phyloP scores from a whole-genome alignment of 2,888 invertebrate genomes.

The Lamellibrachia satsuma region DNA sequence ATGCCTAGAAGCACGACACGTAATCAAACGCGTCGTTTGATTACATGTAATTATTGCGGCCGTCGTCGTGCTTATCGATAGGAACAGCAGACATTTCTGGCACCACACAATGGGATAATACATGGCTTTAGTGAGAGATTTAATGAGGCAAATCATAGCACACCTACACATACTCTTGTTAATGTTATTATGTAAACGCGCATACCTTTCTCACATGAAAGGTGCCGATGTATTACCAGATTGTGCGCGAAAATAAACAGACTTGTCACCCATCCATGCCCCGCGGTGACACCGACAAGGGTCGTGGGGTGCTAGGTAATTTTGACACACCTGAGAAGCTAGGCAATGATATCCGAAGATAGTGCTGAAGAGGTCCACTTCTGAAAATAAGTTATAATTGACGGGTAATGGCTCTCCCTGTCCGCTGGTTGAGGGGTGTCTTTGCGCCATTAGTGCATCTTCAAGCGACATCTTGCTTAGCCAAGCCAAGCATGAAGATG shows the following conservation, averaged over 20 bases:
- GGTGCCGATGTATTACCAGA: not conserved
- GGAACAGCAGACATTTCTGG: not conserved
- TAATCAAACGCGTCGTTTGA: not conserved
- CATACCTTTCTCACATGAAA: slow-evolving; percentile 5
- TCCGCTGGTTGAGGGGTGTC: not conserved
- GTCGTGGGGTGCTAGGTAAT: not conserved
- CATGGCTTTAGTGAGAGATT: not conserved
- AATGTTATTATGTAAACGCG: not conserved
- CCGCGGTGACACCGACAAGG: not conserved
- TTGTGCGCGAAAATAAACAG: not conserved
- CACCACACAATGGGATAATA: not conserved
- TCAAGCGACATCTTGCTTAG: not conserved
- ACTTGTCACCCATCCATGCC: slow-evolving; percentile 1
- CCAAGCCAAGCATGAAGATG: not conserved
- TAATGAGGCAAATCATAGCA: slow-evolving; percentile 10
- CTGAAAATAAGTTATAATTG: not conserved
- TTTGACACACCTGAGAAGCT: not conserved
- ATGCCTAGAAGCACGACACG: slow-evolving; percentile 5
- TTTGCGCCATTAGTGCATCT: not conserved
- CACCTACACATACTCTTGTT: not conserved
- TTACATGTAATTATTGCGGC: not conserved
- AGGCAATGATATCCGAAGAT: not conserved
- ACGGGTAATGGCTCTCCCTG: not conserved
- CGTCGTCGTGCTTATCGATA: not conserved
- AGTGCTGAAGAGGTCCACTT: not conserved